Conservation (phyloP, 2,888 invertebrate species). For the Mimumesa dahlbomi region DNA sequence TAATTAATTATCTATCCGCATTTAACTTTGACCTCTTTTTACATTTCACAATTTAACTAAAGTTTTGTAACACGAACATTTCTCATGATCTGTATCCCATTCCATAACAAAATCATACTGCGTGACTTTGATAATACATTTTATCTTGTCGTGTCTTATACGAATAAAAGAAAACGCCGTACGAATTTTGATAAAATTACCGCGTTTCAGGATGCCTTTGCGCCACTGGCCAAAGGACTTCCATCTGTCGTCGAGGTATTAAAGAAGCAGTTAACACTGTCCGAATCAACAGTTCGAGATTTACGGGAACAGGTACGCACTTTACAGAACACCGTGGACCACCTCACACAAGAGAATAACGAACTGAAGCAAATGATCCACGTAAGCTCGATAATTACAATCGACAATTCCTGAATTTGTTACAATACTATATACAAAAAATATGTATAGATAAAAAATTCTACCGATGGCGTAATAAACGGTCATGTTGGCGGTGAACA, state of each 20-base stretch:
- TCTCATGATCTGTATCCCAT: conserved; percentile 32
- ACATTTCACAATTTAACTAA: conserved; percentile 38
- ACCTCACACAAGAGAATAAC: conserved; percentile 90
- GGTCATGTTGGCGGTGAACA: conserved; percentile 80
- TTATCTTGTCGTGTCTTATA: neutral
- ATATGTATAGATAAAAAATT: conserved; percentile 41
- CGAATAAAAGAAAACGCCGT: too few relatives aligned
- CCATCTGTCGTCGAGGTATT: conserved; percentile 79
- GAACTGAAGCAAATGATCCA: conserved; percentile 84
- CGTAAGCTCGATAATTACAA: conserved; percentile 51
- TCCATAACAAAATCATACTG: conserved; percentile 47
- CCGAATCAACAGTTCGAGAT: conserved; percentile 85
- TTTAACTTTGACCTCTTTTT: conserved; percentile 16
- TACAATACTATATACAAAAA: neutral
- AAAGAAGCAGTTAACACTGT: conserved; percentile 84
- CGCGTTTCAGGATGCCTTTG: conserved; percentile 72
- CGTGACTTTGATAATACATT: conserved; percentile 37
- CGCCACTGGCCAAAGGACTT: conserved; percentile 75
- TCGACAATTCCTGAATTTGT: neutral
- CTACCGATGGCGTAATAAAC: conserved; percentile 67
- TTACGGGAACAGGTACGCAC: conserved; percentile 84
- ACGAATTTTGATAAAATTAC: too few relatives aligned
- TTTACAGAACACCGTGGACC: conserved; percentile 87
- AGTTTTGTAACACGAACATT: conserved; percentile 43
- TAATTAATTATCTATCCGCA: conserved; percentile 44